These are phyloP conservation scores for Forbesichthys papilliferus DNA, from an alignment of 2,113 vertebrate genomes.

Conservation along the genomic window DNA sequence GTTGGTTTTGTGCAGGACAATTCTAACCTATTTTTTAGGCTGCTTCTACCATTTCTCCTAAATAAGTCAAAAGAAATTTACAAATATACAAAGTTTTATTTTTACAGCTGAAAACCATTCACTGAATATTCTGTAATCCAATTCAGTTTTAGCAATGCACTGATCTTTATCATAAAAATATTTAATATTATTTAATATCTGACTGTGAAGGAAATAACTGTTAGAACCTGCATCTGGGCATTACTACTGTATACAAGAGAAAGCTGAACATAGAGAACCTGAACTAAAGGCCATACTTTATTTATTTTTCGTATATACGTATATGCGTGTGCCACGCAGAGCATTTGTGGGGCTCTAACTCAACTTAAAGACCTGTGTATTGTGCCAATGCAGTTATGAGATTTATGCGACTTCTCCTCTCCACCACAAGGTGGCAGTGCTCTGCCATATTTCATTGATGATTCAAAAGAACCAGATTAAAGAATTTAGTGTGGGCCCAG, in stretches of 20 bases:
- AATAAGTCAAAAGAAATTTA: no score
- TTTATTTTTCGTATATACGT: neutral
- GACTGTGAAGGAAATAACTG: neutral
- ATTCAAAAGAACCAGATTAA: neutral
- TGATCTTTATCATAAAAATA: no score
- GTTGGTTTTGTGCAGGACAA: no score
- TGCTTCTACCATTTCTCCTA: no score
- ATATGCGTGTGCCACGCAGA: slow-evolving; percentile 14
- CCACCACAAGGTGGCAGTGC: slow-evolving; percentile 62
- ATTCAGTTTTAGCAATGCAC: no score
- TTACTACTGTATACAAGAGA: neutral
- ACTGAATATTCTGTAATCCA: no score
- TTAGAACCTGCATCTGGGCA: neutral
- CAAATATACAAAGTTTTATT: no score
- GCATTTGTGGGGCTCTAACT: neutral
- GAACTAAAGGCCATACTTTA: neutral
- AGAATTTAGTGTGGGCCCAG: neutral
- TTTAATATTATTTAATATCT: no score
- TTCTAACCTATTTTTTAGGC: no score
- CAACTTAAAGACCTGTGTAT: neutral
- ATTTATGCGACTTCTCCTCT: neutral
- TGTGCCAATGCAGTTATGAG: slow-evolving; percentile 14
- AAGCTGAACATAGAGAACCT: neutral
- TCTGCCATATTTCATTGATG: slow-evolving; percentile 9
- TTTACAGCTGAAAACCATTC: no score